Evolutionary conservation across 2,888 invertebrate species (phyloP).

Genomic region (Lithodes maja): DNA sequence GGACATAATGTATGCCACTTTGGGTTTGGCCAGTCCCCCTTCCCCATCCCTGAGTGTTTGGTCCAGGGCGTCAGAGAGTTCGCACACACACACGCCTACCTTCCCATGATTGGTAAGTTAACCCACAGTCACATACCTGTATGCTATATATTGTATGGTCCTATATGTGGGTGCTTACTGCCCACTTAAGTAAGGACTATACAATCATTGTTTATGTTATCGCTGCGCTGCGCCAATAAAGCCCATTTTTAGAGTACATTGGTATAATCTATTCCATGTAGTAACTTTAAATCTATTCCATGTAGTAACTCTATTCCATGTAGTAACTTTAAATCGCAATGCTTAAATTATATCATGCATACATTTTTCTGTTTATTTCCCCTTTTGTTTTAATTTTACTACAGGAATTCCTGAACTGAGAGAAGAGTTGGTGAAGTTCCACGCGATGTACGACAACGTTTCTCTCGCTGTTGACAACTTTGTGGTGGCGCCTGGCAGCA

Average conservation of each 20-base stretch:
- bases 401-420: slow-evolving; percentile 67
- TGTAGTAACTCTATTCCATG: background rate
- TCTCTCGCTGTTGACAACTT: slow-evolving; percentile 45
- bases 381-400: background rate
- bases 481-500: slow-evolving; percentile 69
- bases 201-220: too few relatives aligned
- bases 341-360: too few relatives aligned
- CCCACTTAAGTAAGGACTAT: too few relatives aligned
- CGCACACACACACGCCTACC: slow-evolving; percentile 58
- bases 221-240: too few relatives aligned
- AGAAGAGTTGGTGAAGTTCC: slow-evolving; percentile 58
- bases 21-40: slow-evolving; percentile 70
- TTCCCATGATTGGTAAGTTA: slow-evolving; percentile 64
- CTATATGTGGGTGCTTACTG: background rate
- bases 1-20: slow-evolving; percentile 64
- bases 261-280: background rate
- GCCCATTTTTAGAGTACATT: too few relatives aligned
- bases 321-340: too few relatives aligned
- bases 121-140: background rate
- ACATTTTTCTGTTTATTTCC: too few relatives aligned
- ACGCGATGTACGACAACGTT: slow-evolving; percentile 57
- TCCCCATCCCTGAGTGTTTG: slow-evolving; percentile 64
- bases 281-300: too few relatives aligned
- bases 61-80: slow-evolving; percentile 46
- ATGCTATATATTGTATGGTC: background rate